Evolutionary conservation across 2,888 invertebrate genomes (phyloP), one percentile per base, ranked within the genome.

Genomic region (Alcis repandata): DNA sequence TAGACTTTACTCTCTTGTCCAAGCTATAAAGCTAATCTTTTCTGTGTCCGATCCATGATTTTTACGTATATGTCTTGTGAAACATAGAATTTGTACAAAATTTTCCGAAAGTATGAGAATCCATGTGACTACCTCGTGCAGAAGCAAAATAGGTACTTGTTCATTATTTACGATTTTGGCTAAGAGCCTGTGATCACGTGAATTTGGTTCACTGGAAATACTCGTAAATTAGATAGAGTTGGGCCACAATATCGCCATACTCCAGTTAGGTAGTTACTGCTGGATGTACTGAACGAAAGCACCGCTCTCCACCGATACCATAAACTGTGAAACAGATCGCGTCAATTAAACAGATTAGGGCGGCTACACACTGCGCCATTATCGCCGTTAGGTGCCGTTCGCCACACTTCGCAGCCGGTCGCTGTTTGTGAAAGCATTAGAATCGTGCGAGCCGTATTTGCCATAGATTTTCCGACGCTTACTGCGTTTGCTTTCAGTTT

Each of bases 401-500:
- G 61, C 48, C 76, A 72, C 59, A 58, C 63, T 57, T 56, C 45
- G 57, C 52, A 45, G 52, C 58, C 41, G 59, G 41, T 46, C 48
- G 68, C 71, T 90, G 85, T 91, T 90, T 91, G 89, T 81, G 79
- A 78, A 82, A 78, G 90, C 83, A 89, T 91, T 90, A 91, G 84
- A 83, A 81, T 78, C 80, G 79, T 84, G 79, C 80, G 80, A 74
- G 68, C 79, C 69, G 82, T 90, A 90, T 91, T 91, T 91, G 88
- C 86, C 69, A 72, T 85, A 85, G 90, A 84, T 86, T 88, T 86
- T 71, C 79, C 71, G 71, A 78, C 82, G 86, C 83, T 87, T 85
- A 81, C 82, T 77, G 70, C 79, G 88, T 90, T 90, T 90, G 83
- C 85, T 84, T 80, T 84, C 82, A 84, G 88, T 88, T 88, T 88